These are phyloP conservation scores for Cheirogaleus medius DNA, from an alignment of 2,113 vertebrate genomes.

Conservation along the genomic window DNA sequence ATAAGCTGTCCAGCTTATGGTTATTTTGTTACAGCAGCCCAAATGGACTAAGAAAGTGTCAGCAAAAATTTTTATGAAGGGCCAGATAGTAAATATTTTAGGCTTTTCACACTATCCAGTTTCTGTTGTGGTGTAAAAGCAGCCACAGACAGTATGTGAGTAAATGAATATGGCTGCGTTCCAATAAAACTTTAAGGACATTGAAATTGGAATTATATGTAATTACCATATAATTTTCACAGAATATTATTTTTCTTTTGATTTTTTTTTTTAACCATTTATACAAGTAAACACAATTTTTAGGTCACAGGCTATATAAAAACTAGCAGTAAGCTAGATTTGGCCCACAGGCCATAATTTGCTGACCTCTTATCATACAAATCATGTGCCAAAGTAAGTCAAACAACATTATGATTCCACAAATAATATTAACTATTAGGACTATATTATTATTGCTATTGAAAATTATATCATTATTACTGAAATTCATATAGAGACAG, in stretches of 20 bases:
- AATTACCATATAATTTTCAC: not conserved
- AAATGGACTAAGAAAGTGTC: not conserved
- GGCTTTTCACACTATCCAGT: not conserved
- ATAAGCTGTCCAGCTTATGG: not conserved
- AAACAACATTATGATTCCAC: not conserved
- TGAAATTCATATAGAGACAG: not conserved
- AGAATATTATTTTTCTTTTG: not conserved
- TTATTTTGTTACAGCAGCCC: not conserved
- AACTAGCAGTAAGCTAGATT: not conserved
- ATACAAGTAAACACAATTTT: slow-evolving; percentile 1
- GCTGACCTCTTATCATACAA: not conserved
- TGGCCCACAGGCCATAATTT: not conserved
- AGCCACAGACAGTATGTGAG: not conserved
- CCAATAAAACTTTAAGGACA: not conserved
- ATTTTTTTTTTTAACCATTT: not conserved
- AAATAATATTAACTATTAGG: not conserved
- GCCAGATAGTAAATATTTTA: not conserved
- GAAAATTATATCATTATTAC: not conserved
- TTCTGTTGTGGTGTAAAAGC: not conserved
- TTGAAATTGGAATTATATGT: not conserved
- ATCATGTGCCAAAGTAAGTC: not conserved
- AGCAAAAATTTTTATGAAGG: not conserved
- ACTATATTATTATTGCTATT: not conserved
- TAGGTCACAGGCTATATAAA: not conserved
- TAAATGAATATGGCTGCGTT: not conserved